phyloP scores from a whole-genome alignment of 2,797 vertebrate species.

The Calcarius lapponicus region DNA sequence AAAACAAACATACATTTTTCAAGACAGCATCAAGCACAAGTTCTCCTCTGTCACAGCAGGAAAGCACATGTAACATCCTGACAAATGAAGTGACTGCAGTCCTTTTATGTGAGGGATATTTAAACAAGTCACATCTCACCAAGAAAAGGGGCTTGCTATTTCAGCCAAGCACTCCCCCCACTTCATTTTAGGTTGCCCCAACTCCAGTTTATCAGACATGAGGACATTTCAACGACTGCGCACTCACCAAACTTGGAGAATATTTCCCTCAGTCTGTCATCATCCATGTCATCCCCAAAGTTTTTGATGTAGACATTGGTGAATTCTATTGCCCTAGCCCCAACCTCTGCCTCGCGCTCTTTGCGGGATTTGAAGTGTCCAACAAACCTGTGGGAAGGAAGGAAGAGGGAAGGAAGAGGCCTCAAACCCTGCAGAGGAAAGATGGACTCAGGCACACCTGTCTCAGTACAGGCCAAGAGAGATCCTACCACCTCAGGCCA shows the following conservation, averaged over 20 bases:
- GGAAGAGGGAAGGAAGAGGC: neutral
- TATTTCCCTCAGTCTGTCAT: conserved; percentile 84
- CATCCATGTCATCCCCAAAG: conserved; percentile 88
- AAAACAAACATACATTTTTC: neutral
- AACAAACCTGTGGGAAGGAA: conserved; percentile 84
- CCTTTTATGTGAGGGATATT: neutral
- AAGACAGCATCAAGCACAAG: neutral
- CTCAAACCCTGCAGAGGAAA: neutral
- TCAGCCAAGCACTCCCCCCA: neutral
- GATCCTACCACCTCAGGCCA: accelerated
- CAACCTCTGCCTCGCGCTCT: conserved; percentile 90
- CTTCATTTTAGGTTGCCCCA: neutral
- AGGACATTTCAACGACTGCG: neutral
- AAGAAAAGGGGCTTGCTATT: neutral
- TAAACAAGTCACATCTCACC: neutral
- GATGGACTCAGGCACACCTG: neutral
- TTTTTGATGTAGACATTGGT: conserved; percentile 99
- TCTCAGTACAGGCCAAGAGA: neutral
- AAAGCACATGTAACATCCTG: neutral
- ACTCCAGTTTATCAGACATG: accelerated
- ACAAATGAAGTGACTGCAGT: neutral
- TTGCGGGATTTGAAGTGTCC: conserved; percentile 96
- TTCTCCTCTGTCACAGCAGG: neutral
- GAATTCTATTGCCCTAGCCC: conserved; percentile 87
- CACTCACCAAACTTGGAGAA: conserved; percentile 89